Evolutionary conservation across 2,888 invertebrate species (phyloP).

Genomic region (Dexiosoma caninum): DNA sequence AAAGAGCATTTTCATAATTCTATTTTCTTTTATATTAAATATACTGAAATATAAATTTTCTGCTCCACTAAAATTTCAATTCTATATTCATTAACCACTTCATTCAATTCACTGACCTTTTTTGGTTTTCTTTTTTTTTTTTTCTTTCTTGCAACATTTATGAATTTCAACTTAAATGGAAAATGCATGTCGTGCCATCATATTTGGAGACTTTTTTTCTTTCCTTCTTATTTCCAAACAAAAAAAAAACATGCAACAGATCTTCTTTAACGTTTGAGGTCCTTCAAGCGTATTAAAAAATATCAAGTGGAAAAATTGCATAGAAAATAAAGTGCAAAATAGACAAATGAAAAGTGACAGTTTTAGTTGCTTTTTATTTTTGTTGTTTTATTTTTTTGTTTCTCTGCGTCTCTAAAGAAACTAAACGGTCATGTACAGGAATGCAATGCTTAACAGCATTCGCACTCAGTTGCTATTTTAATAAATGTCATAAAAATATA

Average conservation of each 20-base stretch:
- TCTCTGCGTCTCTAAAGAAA: neutral
- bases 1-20: too few relatives aligned
- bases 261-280: conserved; percentile 20
- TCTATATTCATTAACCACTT: neutral
- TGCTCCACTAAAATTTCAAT: neutral
- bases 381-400: too few relatives aligned
- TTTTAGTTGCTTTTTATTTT: conserved; percentile 16
- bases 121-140: neutral
- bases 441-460: conserved; percentile 10
- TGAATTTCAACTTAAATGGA: conserved; percentile 17
- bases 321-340: conserved; percentile 19
- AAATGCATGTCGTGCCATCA: conserved; percentile 10
- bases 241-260: conserved; percentile 23
- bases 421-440: conserved; percentile 39
- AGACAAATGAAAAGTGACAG: conserved; percentile 51
- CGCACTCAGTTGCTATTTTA: conserved; percentile 20
- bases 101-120: conserved; percentile 17
- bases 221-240: neutral
- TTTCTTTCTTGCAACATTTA: neutral
- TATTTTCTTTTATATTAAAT: neutral
- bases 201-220: neutral
- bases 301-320: conserved; percentile 19
- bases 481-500: conserved; percentile 14
- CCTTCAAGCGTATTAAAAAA: conserved; percentile 37
- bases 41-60: neutral